Conservation (phyloP, 2,888 invertebrate species). For the Crossocerus cetratus region DNA sequence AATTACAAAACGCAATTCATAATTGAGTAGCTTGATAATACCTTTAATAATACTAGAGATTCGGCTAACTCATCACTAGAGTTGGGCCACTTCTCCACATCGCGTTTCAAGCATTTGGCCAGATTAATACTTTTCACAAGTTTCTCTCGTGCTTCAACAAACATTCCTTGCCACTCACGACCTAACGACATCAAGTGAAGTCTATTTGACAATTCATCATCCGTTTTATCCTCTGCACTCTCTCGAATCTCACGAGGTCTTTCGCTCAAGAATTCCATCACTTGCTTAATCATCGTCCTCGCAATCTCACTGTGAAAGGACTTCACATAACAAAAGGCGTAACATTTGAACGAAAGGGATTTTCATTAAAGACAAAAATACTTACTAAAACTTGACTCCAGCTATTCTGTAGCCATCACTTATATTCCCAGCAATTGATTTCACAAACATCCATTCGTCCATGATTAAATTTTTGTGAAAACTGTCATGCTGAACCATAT, state of each 20-base stretch:
- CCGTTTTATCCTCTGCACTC: slow-evolving; percentile 53
- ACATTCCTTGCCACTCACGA: slow-evolving; percentile 88
- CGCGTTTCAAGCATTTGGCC: slow-evolving; percentile 86
- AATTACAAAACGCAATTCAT: no score
- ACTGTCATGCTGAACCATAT: slow-evolving; percentile 81
- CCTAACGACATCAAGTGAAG: slow-evolving; percentile 82
- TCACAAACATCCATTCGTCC: slow-evolving; percentile 93
- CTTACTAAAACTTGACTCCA: slow-evolving; percentile 87
- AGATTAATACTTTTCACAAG: slow-evolving; percentile 89
- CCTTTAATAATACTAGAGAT: slow-evolving; percentile 81
- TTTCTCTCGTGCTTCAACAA: slow-evolving; percentile 88
- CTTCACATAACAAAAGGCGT: background rate
- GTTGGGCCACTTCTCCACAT: slow-evolving; percentile 80
- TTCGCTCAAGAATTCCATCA: slow-evolving; percentile 78
- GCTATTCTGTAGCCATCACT: slow-evolving; percentile 86
- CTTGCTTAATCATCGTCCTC: slow-evolving; percentile 78
- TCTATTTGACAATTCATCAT: slow-evolving; percentile 68
- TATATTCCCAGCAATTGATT: slow-evolving; percentile 87
- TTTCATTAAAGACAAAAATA: background rate
- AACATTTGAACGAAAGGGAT: no score
- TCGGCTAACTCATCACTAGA: slow-evolving; percentile 80
- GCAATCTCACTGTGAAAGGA: slow-evolving; percentile 78
- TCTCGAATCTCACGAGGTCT: slow-evolving; percentile 71
- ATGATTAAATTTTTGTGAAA: slow-evolving; percentile 88
- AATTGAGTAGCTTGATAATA: slow-evolving; percentile 44